These are phyloP conservation scores for Drosophila auraria DNA, from an alignment of 1,140 invertebrate genomes.

Conservation along the genomic window DNA sequence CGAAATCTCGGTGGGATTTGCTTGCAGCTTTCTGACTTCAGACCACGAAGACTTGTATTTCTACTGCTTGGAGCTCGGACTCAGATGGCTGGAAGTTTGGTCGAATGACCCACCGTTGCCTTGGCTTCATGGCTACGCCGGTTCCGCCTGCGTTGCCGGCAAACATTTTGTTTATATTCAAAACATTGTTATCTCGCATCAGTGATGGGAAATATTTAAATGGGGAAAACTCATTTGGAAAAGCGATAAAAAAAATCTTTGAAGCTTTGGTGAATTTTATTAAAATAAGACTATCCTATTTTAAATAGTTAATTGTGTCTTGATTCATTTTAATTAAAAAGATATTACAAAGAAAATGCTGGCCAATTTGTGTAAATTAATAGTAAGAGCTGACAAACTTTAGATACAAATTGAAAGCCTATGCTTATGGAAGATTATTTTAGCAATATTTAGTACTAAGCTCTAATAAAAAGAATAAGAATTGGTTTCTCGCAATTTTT, in stretches of 20 bases:
- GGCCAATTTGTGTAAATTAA: no score
- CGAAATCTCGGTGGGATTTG: neutral
- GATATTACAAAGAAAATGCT: no score
- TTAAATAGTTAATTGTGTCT: neutral
- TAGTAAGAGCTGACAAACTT: no score
- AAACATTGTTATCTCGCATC: neutral
- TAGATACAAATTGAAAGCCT: no score
- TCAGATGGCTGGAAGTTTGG: conserved; percentile 22
- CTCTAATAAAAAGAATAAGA: no score
- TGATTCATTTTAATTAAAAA: no score
- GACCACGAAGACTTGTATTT: neutral
- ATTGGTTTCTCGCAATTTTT: neutral
- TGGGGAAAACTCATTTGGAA: no score
- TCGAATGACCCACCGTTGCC: conserved; percentile 41
- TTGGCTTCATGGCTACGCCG: conserved; percentile 9
- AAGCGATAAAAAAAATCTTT: no score
- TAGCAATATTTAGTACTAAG: no score
- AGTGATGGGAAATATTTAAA: neutral
- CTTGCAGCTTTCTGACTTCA: neutral
- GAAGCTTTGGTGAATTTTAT: neutral
- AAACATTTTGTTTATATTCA: neutral
- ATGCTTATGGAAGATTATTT: no score
- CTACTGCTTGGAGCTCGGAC: neutral
- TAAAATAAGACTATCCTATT: neutral
- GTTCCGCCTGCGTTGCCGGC: neutral